Percentiles rank a stretch among this genome's conserved stretches.
Evolutionary conservation across 2,797 vertebrate genomes (phyloP).

Genomic region (Rhodeus uyekii): DNA sequence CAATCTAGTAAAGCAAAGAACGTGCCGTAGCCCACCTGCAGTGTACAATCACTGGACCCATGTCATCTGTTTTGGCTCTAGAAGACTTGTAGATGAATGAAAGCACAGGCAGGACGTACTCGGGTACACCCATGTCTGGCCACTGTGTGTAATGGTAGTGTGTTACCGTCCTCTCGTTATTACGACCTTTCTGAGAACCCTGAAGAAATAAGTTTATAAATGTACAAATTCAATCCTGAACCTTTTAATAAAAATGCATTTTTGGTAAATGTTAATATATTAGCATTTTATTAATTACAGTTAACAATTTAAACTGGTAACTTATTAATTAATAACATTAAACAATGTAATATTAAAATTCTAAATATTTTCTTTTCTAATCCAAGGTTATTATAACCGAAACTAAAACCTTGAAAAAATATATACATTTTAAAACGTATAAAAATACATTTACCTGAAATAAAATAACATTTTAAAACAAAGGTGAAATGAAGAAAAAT

Average conservation of each 20-base stretch:
- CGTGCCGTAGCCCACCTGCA: constrained; percentile 83
- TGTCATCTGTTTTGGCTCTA: constrained; percentile 72
- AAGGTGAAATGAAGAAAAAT: too few species aligned
- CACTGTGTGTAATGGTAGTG: constrained; percentile 98
- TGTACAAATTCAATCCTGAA: neutral
- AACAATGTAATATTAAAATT: neutral
- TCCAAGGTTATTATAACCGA: too few species aligned
- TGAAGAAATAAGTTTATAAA: constrained; percentile 57
- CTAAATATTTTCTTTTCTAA: too few species aligned
- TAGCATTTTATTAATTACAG: neutral
- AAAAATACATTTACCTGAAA: too few species aligned
- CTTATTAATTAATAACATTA: neutral
- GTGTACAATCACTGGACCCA: constrained; percentile 88
- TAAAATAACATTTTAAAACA: too few species aligned
- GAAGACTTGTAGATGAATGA: constrained; percentile 90
- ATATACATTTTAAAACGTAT: too few species aligned
- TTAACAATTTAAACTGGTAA: neutral
- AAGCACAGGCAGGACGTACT: constrained; percentile 88
- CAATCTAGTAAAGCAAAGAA: too few species aligned
- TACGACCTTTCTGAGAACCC: constrained; percentile 87
- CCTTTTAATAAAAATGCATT: neutral
- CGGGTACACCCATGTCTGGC: constrained; percentile 97
- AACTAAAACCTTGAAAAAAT: too few species aligned
- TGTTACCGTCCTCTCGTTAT: constrained; percentile 79
- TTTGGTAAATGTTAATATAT: neutral